Evolutionary conservation across 2,113 vertebrate genomes (phyloP), one percentile per base, ranked within the genome.

Genomic region (Ivindomyrus marchei): DNA sequence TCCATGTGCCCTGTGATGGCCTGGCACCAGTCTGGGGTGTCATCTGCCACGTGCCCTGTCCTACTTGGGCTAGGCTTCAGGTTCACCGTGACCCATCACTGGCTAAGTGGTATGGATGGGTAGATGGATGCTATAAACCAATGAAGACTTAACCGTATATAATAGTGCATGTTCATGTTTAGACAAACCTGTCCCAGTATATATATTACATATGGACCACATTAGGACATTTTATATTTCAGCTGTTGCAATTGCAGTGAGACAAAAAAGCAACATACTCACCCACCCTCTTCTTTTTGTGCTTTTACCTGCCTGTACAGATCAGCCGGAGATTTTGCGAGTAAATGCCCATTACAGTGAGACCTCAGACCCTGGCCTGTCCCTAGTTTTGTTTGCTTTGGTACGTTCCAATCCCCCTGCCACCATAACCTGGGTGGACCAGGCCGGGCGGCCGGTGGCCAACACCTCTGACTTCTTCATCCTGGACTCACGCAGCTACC

Each of bases 321-420:
- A 98, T 92, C 96, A 97, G 90, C 97, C 96, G 0, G 97, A 98
- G 95, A 96, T 98, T 91, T 95, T 97, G 91, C 93, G 17, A 89
- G 93, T 97, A 6, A 96, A 94, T 0, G 94, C 96, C 86, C 95
- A 53, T 89, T 96, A 97, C 93, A 95, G 94, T 66, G 95, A 97
- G 87, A 94, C 83, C 2, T 90, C 96, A n/a, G 95, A 93, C 0
- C 85, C 96, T 0, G 97, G 97, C 4, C 95, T 98, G 5, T 94
- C 97, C 49, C 93, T 98, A 88, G 92, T 98, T 88, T 95, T 99
- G 66, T 97, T 97, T 8, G 97, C 97, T 36, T 93, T 98, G 94
- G 96, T 98, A 0, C 95, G 94, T 53, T 97, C 97, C 93, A 97
- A 97, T 90, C 97, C 97, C 0, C 96, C 97, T 0, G 96, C 97